A percentile compares a stretch with the other conserved stretches of the same genome.
Evolutionary conservation across 2,888 invertebrate species (phyloP).

Genomic region (Thereva unica): DNA sequence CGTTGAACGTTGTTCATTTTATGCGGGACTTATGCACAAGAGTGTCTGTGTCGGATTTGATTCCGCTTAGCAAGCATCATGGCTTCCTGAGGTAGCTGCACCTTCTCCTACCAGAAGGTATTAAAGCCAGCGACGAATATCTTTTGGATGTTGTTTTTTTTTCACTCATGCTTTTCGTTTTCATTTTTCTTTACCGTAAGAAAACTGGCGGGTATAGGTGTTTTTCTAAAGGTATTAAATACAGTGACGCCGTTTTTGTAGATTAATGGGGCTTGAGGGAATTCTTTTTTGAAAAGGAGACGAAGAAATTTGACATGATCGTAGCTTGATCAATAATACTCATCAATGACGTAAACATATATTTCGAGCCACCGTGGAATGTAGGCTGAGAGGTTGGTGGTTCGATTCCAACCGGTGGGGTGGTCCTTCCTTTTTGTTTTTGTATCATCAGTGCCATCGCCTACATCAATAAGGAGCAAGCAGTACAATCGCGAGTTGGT

Average conservation of each 20-base stretch:
- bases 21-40: constrained; percentile 12
- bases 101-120: constrained; percentile 39
- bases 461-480: too few species aligned
- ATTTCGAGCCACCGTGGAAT: too few species aligned
- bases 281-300: too few species aligned
- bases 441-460: too few species aligned
- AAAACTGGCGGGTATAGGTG: constrained; percentile 4
- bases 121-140: constrained; percentile 28
- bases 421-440: too few species aligned
- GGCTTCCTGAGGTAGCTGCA: constrained; percentile 43
- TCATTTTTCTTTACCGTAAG: constrained; percentile 5
- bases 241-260: constrained; percentile 26
- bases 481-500: too few species aligned
- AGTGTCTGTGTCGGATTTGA: constrained; percentile 33
- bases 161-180: not conserved
- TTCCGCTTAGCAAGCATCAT: constrained; percentile 36
- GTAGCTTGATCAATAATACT: too few species aligned
- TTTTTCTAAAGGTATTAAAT: constrained; percentile 1
- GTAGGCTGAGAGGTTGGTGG: too few species aligned
- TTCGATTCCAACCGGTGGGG: too few species aligned
- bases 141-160: constrained; percentile 7
- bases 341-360: too few species aligned
- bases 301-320: too few species aligned
- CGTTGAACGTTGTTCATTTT: not conserved
- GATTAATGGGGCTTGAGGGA: not conserved